These are phyloP conservation scores for Pammene fasciana DNA, from an alignment of 2,888 invertebrate species.

Conservation along the genomic window DNA sequence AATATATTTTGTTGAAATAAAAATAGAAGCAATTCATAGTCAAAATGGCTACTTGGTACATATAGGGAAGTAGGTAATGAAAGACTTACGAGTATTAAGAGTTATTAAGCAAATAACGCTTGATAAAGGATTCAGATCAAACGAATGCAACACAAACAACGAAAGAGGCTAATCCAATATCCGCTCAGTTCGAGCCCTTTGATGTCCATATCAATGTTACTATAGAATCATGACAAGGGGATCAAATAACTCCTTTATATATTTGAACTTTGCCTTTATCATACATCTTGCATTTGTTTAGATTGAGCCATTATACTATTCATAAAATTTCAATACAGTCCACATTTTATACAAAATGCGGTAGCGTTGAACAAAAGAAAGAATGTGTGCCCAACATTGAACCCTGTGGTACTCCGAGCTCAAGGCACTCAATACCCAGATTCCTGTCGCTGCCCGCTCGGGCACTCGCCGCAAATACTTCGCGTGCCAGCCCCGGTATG, in stretches of 20 bases:
- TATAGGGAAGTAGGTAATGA: too few species aligned
- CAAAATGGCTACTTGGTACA: too few species aligned
- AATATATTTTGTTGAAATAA: too few species aligned
- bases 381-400: not conserved
- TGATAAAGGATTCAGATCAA: not conserved
- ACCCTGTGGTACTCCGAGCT: conserved; percentile 1
- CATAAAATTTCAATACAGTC: not conserved
- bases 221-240: not conserved
- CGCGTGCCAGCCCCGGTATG: not conserved
- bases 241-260: not conserved
- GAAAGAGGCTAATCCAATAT: not conserved
- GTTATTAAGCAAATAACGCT: not conserved
- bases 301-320: too few species aligned
- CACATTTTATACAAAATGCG: too few species aligned
- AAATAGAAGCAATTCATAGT: too few species aligned
- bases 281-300: too few species aligned
- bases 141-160: not conserved
- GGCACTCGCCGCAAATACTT: not conserved
- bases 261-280: not conserved
- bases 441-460: not conserved
- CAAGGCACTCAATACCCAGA: not conserved
- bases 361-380: not conserved
- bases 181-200: not conserved
- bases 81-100: not conserved
- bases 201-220: conserved; percentile 1